These are phyloP conservation scores for Resseliella maxima DNA, from an alignment of 2,888 invertebrate genomes.

Conservation along the genomic window DNA sequence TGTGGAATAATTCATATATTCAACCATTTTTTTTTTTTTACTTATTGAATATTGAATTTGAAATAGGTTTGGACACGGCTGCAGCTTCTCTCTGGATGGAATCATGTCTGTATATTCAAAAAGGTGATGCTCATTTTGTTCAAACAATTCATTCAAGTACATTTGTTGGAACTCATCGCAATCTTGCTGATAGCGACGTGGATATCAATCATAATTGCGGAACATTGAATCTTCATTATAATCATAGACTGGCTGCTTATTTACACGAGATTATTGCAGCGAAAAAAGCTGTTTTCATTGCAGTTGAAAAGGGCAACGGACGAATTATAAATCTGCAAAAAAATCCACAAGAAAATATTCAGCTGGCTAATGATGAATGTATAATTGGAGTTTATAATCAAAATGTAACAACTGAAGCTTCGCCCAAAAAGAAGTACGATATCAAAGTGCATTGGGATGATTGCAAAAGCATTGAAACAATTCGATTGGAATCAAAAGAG, in stretches of 20 bases:
- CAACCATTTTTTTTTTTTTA: no score
- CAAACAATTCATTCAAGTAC: no score
- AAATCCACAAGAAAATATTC: background rate
- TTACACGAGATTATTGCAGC: background rate
- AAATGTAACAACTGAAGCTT: background rate
- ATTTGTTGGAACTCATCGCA: no score
- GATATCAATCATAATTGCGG: background rate
- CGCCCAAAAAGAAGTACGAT: background rate
- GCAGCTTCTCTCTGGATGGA: no score
- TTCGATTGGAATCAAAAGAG: background rate
- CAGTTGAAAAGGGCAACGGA: background rate
- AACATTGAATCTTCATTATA: background rate
- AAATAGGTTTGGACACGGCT: no score
- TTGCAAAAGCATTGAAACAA: background rate
- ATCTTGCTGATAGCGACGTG: background rate
- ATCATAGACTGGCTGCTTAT: background rate
- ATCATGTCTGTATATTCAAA: no score
- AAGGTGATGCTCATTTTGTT: no score
- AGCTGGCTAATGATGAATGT: background rate
- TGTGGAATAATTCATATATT: no score
- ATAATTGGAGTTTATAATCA: background rate
- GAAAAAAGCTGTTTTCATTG: background rate
- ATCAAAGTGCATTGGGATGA: background rate
- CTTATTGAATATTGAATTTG: no score
- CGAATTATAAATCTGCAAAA: background rate